Base-by-base conservation (phyloP, 2,113 vertebrate genomes). In the Indri indri region DNA sequence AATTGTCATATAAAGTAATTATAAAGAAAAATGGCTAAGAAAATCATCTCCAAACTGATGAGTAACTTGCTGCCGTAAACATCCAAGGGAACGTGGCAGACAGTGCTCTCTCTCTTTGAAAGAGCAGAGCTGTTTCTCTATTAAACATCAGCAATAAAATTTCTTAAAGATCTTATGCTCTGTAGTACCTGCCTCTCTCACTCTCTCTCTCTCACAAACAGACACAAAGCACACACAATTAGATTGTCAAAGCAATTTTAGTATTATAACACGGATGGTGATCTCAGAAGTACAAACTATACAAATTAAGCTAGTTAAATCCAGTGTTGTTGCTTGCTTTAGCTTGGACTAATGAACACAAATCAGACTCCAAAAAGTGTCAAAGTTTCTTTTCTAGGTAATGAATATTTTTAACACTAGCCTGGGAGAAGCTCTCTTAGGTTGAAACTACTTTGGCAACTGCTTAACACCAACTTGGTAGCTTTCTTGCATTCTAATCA, bases 1-100 rank as follows among this genome's bases (percentile, higher is more conserved):
- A 77, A 96, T 97, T 70, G 81, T 93, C 93, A 92, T 85, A 94
- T 85, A 95, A 95, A 85, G 89, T 90, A 94, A 76, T 65, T 91
- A 57, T 94, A 94, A 95, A 61, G 88, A 95, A 94, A 97, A 96
- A 81, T n/a, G 23, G 45, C 40, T 88, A 79, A 95, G 82, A 95
- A 89, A 94, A 57, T 20, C 17, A 95, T 90, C 81, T 93, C 82
- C 71, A 61, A 65, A 88, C 79, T 84, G 30, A 66, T 22, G 25
- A 74, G 30, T 92, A 83, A 80, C 45, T 45, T 95, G 93, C 37
- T 66, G 40, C 30, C 90, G 8, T 94, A 91, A 95, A 66, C 18
- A 73, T 57, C 27, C 59, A 81, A 66, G 42, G 37, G 40, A 94
- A 90, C 47, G 47, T 79, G 83, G 37, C 37, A 87, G 68, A 37